Conservation (phyloP, 2,113 vertebrate species). For the Myrmecophaga tridactyla region DNA sequence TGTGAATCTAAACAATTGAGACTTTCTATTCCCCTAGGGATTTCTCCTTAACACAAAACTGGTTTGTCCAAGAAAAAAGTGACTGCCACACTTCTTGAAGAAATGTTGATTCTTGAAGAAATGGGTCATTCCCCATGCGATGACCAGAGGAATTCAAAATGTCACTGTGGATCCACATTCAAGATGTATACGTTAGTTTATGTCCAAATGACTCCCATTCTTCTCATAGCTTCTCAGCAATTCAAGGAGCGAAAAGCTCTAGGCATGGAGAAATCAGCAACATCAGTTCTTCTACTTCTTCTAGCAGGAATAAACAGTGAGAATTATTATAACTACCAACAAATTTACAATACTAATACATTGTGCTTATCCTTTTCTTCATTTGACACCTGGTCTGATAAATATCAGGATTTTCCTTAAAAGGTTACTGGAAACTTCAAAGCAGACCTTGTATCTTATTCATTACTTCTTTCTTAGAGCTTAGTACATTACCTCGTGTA, state of each 20-base stretch:
- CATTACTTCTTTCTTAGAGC: neutral
- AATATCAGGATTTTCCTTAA: neutral
- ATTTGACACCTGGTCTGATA: neutral
- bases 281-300: neutral
- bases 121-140: too few species aligned
- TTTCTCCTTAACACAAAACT: neutral
- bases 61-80: neutral
- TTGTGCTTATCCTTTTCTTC: neutral
- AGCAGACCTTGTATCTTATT: neutral
- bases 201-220: neutral
- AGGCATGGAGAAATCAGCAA: neutral
- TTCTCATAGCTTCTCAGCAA: neutral
- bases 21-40: neutral
- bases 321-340: neutral
- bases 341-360: neutral
- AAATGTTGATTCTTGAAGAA: neutral
- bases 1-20: neutral
- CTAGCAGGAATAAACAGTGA: neutral
- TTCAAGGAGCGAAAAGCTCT: neutral
- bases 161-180: neutral
- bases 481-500: neutral
- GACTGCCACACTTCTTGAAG: neutral
- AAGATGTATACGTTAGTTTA: neutral
- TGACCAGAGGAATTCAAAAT: neutral
- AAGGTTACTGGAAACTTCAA: neutral